Evolutionary conservation across 2,797 vertebrate species (phyloP).

Genomic region (Spondyliosoma cantharus): DNA sequence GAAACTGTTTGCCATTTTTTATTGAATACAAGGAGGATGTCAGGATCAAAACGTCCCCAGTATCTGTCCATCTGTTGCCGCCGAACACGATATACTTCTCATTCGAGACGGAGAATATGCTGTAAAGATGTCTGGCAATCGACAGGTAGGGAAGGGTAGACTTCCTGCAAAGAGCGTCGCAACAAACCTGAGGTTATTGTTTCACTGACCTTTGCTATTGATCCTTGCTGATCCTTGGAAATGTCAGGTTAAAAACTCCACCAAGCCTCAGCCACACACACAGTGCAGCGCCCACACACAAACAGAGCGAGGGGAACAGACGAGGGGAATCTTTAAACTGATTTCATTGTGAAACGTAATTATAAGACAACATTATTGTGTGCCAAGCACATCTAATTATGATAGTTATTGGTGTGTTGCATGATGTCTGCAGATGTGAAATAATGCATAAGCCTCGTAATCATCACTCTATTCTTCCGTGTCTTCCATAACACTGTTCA

Average conservation of each 20-base stretch:
- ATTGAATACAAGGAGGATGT: slow-evolving; percentile 11
- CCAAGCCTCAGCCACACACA: slow-evolving; percentile 46
- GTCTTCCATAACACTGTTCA: slow-evolving; percentile 58
- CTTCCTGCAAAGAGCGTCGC: slow-evolving; percentile 50
- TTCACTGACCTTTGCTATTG: slow-evolving; percentile 77
- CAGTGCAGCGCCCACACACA: slow-evolving; percentile 31
- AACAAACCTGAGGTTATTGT: slow-evolving; percentile 68
- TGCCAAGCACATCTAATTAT: slow-evolving; percentile 71
- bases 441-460: slow-evolving; percentile 63
- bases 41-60: slow-evolving; percentile 15
- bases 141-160: slow-evolving; percentile 19
- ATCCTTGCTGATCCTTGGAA: slow-evolving; percentile 74
- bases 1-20: not conserved
- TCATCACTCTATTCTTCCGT: slow-evolving; percentile 70
- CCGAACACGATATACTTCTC: not conserved
- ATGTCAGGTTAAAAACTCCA: slow-evolving; percentile 72
- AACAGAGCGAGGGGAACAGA: slow-evolving; percentile 6
- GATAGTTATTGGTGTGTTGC: slow-evolving; percentile 61
- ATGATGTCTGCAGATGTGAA: slow-evolving; percentile 55
- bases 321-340: slow-evolving; percentile 37
- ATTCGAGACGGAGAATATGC: slow-evolving; percentile 28
- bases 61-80: not conserved
- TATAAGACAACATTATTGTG: slow-evolving; percentile 69
- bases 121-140: slow-evolving; percentile 12
- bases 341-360: slow-evolving; percentile 72